Evolutionary conservation across 64 coral and sea anemone species (phyloP).

Genomic region (Pocillopora damicornis): DNA sequence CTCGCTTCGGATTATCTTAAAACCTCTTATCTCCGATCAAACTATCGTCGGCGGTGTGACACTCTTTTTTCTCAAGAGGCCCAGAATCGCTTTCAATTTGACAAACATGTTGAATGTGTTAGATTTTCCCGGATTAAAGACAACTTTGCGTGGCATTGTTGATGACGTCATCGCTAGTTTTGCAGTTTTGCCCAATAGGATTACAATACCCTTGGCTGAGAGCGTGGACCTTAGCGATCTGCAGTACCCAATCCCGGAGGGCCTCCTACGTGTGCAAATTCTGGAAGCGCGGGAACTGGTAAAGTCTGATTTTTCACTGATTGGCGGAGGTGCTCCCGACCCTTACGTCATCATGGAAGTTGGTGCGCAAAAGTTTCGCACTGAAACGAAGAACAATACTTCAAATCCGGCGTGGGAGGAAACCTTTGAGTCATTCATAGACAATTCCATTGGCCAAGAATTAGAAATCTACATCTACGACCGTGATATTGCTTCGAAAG

Average conservation of each 20-base stretch:
- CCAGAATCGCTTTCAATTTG: conserved; percentile 77
- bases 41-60: conserved; percentile 75
- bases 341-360: conserved; percentile 81
- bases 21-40: conserved; percentile 61
- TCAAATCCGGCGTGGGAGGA: conserved; percentile 85
- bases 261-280: conserved; percentile 73
- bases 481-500: conserved; percentile 69
- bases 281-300: conserved; percentile 80
- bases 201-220: conserved; percentile 69
- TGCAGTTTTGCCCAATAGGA: conserved; percentile 90
- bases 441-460: conserved; percentile 91
- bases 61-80: conserved; percentile 92
- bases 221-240: conserved; percentile 71
- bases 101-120: conserved; percentile 89
- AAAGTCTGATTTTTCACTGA: conserved; percentile 68
- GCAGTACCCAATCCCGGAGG: conserved; percentile 87
- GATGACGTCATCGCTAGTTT: conserved; percentile 81
- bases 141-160: conserved; percentile 66
- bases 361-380: conserved; percentile 93
- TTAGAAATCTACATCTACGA: conserved; percentile 64
- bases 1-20: conserved; percentile 78
- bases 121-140: conserved; percentile 92
- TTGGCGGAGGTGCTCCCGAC: conserved; percentile 70
- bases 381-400: conserved; percentile 67
- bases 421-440: conserved; percentile 89